phyloP scores from a whole-genome alignment of 1,140 invertebrate species.

The Pogonognathellus flavescens region DNA sequence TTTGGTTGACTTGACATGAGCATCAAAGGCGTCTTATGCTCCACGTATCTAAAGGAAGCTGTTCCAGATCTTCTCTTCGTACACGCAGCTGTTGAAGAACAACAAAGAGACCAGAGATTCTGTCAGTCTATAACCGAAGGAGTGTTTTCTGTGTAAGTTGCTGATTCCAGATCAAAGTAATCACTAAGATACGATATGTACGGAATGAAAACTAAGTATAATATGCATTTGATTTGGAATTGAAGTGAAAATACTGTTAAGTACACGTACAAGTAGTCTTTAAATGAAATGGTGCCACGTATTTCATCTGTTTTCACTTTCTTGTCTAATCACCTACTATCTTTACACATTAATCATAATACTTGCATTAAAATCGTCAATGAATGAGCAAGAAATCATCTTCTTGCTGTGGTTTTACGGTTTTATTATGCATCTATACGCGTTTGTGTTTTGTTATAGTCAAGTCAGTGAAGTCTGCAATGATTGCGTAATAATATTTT shows the following conservation, averaged over 20 bases:
- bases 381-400: constrained; percentile 15
- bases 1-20: constrained; percentile 48
- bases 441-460: constrained; percentile 28
- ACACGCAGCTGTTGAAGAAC: constrained; percentile 29
- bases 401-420: constrained; percentile 8
- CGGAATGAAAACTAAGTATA: constrained; percentile 36
- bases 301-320: background rate
- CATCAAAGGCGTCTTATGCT: constrained; percentile 40
- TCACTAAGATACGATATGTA: constrained; percentile 30
- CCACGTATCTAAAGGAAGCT: constrained; percentile 41
- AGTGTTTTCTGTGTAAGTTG: constrained; percentile 50
- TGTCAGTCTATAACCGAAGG: constrained; percentile 31
- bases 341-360: background rate
- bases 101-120: constrained; percentile 36
- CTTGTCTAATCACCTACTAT: constrained; percentile 14
- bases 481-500: no score
- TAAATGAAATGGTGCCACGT: constrained; percentile 8
- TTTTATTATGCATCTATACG: constrained; percentile 19
- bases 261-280: background rate
- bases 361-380: constrained; percentile 1
- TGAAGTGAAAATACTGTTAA: constrained; percentile 11
- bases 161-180: constrained; percentile 46
- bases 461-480: background rate
- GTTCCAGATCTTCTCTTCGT: background rate
- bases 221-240: constrained; percentile 34